Evolutionary conservation across 2,113 vertebrate genomes (phyloP).

Genomic region (Malaclemys terrapin): DNA sequence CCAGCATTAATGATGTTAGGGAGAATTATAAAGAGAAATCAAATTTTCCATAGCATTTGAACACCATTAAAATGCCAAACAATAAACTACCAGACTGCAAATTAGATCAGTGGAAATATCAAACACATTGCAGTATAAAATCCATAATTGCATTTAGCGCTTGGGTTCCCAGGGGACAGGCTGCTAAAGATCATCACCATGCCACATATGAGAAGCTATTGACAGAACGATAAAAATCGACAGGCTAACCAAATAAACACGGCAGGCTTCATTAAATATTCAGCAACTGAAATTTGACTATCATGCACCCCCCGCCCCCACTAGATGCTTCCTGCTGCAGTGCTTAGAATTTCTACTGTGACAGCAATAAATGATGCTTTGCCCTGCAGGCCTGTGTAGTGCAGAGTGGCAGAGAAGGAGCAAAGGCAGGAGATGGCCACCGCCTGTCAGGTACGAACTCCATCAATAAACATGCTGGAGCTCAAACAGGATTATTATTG

Average conservation of each 20-base stretch:
- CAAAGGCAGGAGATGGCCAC: conserved; percentile 76
- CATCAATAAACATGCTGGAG: conserved; percentile 63
- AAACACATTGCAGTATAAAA: conserved; percentile 99
- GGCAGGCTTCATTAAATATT: conserved; percentile 98
- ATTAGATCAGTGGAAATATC: conserved; percentile 99
- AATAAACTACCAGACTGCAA: conserved; percentile 99
- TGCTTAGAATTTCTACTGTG: conserved; percentile 66
- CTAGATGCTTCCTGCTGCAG: conserved; percentile 70
- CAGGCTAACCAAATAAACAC: conserved; percentile 99
- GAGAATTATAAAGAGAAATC: conserved; percentile 99
- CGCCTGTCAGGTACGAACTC: conserved; percentile 76
- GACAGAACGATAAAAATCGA: conserved; percentile 99
- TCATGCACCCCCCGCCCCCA: conserved; percentile 47
- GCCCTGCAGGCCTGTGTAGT: conserved; percentile 78
- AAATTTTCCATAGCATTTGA: conserved; percentile 99
- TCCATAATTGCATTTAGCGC: conserved; percentile 99
- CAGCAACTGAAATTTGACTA: conserved; percentile 97
- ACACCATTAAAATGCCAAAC: conserved; percentile 99
- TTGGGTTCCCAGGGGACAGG: conserved; percentile 90
- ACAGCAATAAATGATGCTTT: conserved; percentile 81
- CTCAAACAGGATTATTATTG: conserved; percentile 62
- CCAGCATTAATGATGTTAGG: conserved; percentile 98
- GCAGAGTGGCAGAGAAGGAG: conserved; percentile 42
- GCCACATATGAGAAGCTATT: conserved; percentile 96
- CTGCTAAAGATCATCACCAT: conserved; percentile 98